Evolutionary conservation across 2,888 invertebrate genomes (phyloP), one percentile per base, ranked within the genome.

Genomic region (Monoplex corrugatus): DNA sequence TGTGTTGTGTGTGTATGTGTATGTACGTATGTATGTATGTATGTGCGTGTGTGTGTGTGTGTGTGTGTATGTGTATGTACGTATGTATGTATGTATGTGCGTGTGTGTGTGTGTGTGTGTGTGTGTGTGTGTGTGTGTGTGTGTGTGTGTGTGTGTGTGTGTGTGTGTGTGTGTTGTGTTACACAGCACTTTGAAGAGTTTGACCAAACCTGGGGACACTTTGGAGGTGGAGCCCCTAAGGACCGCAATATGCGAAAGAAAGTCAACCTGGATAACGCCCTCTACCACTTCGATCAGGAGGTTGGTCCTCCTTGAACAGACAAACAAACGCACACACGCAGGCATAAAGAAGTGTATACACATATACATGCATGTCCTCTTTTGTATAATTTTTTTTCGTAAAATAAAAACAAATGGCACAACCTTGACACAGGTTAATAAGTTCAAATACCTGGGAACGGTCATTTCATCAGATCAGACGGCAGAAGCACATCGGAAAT

Each of bases 191-290:
- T 92, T 44, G 84, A 89, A 32, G 89, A 89, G 32, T 91, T 92
- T 89, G 90, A 91, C 78, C 87, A 90, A 10, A 86, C 92, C 78
- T 94, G 93, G 93, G 94, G 94, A 8, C 80, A 90, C 44, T 92
- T 91, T 40, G 94, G 94, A 28, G 94, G 92, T n/a, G 94, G 94
- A 28, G 94, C 94, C 0, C 94, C 94, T 5, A 92, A 90, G 75
- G 89, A 88, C 75, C 84, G 84, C 19, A 89, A 88, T 23, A 85
- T 89, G 50, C 89, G 90, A 43, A 91, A 90, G 75, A 92, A 91
- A 83, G 89, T 86, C n/a, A 91, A 91, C 72, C 85, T 92, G 40
- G 87, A 89, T 19, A 89, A 92, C 45, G 83, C 91, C 23, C 87
- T 92, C 38, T 89, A 89, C 63, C 89, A 90, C 89, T 82, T 87